Evolutionary conservation across 2,797 vertebrate genomes (phyloP).

Genomic region (Danio kyathit): DNA sequence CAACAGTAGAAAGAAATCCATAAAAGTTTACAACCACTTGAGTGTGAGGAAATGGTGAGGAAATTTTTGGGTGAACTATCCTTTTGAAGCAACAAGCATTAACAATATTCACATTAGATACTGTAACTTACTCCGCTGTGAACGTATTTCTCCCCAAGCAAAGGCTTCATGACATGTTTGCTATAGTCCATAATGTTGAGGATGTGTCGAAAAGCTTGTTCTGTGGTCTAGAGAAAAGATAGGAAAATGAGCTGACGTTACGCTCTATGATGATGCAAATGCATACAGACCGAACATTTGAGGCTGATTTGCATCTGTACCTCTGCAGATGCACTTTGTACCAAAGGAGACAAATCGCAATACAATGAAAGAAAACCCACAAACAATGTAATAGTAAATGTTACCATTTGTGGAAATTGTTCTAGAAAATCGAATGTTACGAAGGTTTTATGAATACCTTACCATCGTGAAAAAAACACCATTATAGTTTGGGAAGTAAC

Average conservation of each 20-base stretch:
- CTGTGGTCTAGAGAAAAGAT: slow-evolving; percentile 81
- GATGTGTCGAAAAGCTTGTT: slow-evolving; percentile 92
- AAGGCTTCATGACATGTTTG: slow-evolving; percentile 94
- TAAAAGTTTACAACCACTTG: too few species aligned
- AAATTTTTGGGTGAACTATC: too few species aligned
- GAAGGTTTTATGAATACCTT: not conserved
- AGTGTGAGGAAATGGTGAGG: too few species aligned
- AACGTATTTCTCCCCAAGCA: slow-evolving; percentile 93
- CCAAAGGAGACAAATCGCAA: not conserved
- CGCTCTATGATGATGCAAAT: not conserved
- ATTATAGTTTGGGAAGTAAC: not conserved
- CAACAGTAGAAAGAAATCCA: too few species aligned
- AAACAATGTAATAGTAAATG: not conserved
- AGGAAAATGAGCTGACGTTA: slow-evolving; percentile 20
- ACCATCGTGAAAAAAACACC: not conserved
- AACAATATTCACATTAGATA: not conserved
- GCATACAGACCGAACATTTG: not conserved
- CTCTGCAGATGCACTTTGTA: not conserved
- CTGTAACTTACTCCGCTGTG: slow-evolving; percentile 88
- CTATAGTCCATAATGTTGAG: slow-evolving; percentile 95
- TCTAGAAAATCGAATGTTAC: too few species aligned
- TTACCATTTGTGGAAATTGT: not conserved
- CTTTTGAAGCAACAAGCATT: not conserved
- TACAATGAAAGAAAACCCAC: not conserved
- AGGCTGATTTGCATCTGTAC: not conserved